These are phyloP conservation scores for Chanos chanos DNA, from an alignment of 2,797 vertebrate genomes.

Conservation along the genomic window DNA sequence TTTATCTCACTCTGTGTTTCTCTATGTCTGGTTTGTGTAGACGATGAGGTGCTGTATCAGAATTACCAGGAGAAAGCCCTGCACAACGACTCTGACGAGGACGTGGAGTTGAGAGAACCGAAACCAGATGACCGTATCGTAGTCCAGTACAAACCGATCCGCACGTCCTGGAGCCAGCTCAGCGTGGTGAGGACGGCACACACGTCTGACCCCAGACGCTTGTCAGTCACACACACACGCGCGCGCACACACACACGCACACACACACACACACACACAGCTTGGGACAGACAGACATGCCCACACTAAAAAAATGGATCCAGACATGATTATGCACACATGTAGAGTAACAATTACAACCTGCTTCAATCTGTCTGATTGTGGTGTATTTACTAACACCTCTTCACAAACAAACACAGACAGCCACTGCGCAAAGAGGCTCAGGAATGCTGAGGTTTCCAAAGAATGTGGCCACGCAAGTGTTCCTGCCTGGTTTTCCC, in stretches of 20 bases:
- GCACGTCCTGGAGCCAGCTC: constrained; percentile 92
- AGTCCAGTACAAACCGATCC: constrained; percentile 82
- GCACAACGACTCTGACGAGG: constrained; percentile 92
- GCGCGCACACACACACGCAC: background rate
- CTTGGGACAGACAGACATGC: background rate
- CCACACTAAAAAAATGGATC: background rate
- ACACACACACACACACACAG: background rate
- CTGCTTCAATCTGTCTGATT: too few species aligned
- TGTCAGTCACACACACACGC: constrained; percentile 24
- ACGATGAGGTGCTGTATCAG: constrained; percentile 91
- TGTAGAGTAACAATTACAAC: too few species aligned
- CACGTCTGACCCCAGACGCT: too few species aligned
- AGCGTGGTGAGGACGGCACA: constrained; percentile 77
- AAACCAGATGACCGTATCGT: constrained; percentile 78
- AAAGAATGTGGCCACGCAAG: too few species aligned
- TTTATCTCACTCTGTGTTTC: background rate
- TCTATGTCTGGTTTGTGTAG: constrained; percentile 61
- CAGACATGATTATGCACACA: too few species aligned
- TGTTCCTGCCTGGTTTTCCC: background rate
- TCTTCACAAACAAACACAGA: too few species aligned
- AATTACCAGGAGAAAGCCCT: constrained; percentile 97
- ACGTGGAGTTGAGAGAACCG: constrained; percentile 75
- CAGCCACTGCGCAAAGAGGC: too few species aligned
- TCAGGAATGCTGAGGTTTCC: too few species aligned
- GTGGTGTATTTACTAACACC: too few species aligned